phyloP scores from a whole-genome alignment of 2,888 invertebrate species.

The Hypsopygia costalis region DNA sequence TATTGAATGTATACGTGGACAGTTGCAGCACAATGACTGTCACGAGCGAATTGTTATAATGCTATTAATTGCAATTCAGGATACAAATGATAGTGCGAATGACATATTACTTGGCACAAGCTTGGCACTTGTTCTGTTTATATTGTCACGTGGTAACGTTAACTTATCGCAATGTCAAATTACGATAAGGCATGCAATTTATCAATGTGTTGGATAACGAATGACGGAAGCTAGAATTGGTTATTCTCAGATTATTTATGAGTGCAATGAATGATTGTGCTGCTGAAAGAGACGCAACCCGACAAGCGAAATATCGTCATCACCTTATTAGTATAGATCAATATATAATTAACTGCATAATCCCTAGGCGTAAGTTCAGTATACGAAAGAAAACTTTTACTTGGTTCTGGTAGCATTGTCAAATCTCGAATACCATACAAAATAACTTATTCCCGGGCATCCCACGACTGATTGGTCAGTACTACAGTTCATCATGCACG shows the following conservation, averaged over 20 bases:
- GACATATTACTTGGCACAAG: slow-evolving; percentile 11
- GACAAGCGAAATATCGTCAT: too few relatives aligned
- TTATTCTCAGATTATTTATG: not conserved
- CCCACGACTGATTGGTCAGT: too few relatives aligned
- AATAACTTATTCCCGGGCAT: too few relatives aligned
- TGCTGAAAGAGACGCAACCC: too few relatives aligned
- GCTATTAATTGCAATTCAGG: slow-evolving; percentile 40
- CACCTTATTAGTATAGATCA: too few relatives aligned
- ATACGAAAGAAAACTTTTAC: too few relatives aligned
- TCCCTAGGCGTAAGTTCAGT: too few relatives aligned
- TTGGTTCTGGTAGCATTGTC: too few relatives aligned
- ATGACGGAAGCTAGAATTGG: not conserved
- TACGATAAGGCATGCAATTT: slow-evolving; percentile 6
- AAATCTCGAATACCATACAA: too few relatives aligned
- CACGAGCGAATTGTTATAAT: slow-evolving; percentile 33
- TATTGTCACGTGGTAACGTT: slow-evolving; percentile 14
- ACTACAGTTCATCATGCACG: too few relatives aligned
- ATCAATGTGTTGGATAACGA: slow-evolving; percentile 4
- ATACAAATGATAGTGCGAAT: slow-evolving; percentile 14
- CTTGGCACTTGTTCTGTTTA: slow-evolving; percentile 3
- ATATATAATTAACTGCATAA: too few relatives aligned
- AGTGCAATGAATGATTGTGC: not conserved
- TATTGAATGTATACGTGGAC: slow-evolving; percentile 7
- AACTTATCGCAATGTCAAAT: slow-evolving; percentile 16
- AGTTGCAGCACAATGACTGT: slow-evolving; percentile 29